These are phyloP conservation scores for Xestia rhomboidea DNA, from an alignment of 2,888 invertebrate species.

Conservation along the genomic window DNA sequence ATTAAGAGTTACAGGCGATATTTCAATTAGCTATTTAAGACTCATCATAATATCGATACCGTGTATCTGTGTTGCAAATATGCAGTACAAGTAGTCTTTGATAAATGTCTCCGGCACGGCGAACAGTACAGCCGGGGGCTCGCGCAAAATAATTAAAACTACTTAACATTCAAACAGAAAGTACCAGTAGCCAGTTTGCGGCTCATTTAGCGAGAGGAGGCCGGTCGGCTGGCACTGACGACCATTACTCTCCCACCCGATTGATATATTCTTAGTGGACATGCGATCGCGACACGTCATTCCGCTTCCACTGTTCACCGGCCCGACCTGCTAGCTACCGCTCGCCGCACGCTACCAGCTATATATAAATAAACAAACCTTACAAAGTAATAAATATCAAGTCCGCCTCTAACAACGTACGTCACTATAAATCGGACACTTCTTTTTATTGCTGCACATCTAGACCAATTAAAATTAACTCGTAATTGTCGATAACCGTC, in stretches of 20 bases:
- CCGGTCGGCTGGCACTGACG: conserved; percentile 77
- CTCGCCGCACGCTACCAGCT: conserved; percentile 65
- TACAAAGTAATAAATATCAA: conserved; percentile 82
- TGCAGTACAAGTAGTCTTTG: conserved; percentile 69
- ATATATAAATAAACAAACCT: conserved; percentile 79
- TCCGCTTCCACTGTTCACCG: conserved; percentile 73
- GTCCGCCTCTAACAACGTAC: conserved; percentile 79
- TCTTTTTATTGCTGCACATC: conserved; percentile 83
- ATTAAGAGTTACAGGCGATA: conserved; percentile 69
- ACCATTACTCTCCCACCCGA: conserved; percentile 85
- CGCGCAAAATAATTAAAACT: conserved; percentile 89
- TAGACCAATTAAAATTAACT: conserved; percentile 81
- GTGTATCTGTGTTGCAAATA: conserved; percentile 69
- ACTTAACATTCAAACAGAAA: conserved; percentile 89
- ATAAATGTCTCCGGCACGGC: conserved; percentile 81
- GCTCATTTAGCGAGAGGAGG: conserved; percentile 82
- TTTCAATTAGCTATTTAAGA: conserved; percentile 74
- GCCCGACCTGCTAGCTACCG: conserved; percentile 66
- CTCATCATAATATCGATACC: conserved; percentile 77
- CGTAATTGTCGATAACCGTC: conserved; percentile 83
- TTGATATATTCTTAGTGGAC: conserved; percentile 88
- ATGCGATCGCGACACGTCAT: conserved; percentile 90
- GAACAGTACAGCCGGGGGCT: conserved; percentile 81
- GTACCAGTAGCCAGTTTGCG: conserved; percentile 84
- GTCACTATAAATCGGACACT: conserved; percentile 83